Evolutionary conservation across 2,888 invertebrate species (phyloP).

Genomic region (Drymonia ruficornis): DNA sequence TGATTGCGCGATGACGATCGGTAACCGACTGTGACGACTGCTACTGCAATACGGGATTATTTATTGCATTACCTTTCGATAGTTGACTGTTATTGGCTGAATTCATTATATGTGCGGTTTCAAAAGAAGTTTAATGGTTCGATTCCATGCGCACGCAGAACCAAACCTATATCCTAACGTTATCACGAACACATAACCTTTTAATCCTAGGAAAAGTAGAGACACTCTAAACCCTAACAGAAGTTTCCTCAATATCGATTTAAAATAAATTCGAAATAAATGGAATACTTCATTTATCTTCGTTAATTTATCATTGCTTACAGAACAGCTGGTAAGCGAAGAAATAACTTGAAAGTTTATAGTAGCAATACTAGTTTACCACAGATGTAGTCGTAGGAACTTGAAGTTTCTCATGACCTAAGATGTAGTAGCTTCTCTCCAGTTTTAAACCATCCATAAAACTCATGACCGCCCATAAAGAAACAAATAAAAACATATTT

Average conservation of each 20-base stretch:
- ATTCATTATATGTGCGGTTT: constrained; percentile 26
- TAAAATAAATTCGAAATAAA: background rate
- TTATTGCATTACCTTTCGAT: constrained; percentile 36
- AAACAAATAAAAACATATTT: too few species aligned
- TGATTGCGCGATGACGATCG: constrained; percentile 55
- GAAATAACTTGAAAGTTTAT: background rate
- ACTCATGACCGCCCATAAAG: too few species aligned
- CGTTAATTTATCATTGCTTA: constrained; percentile 12
- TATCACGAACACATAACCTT: too few species aligned
- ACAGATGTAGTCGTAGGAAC: background rate
- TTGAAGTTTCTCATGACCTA: background rate
- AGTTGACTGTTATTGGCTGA: constrained; percentile 27
- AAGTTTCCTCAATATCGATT: too few species aligned
- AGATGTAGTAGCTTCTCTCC: background rate
- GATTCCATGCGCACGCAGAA: background rate
- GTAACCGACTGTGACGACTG: constrained; percentile 55
- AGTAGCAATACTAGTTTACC: background rate
- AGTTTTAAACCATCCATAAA: too few species aligned
- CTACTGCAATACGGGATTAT: constrained; percentile 41
- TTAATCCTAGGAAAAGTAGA: too few species aligned
- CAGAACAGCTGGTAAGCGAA: background rate
- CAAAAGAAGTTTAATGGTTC: constrained; percentile 8
- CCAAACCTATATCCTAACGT: background rate
- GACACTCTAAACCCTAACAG: too few species aligned
- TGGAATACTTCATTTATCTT: background rate